Base-by-base conservation (phyloP, 2,113 vertebrate genomes). In the Trichomycterus rosablanca region DNA sequence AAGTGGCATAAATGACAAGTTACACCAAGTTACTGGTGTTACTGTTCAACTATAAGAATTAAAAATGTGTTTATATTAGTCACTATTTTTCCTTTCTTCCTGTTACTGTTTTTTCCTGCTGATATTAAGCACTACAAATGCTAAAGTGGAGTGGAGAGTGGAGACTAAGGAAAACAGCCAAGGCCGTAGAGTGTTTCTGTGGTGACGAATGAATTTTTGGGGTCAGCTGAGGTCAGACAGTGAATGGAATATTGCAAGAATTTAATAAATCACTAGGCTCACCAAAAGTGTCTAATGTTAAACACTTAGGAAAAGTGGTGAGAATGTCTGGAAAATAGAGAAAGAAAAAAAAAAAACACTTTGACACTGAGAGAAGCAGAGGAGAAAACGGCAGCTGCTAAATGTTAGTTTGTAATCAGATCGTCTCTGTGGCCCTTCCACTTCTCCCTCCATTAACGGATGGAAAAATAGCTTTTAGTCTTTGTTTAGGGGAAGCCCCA, bases 341-440 rank as follows among this genome's bases (percentile, higher is more conserved):
- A 30, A 61, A 43, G 23, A 53, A 51, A 40, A n/a, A n/a, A n/a
- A n/a, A n/a, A n/a, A n/a, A n/a, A n/a, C n/a, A n/a, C n/a, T n/a
- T n/a, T n/a, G n/a, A n/a, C 59, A 24, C 19, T 30, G 35, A 48
- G 42, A 53, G 34, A 42, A 46, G 35, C 26, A 35, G 42, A 63
- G 28, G 59, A 56, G 53, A 40, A 46, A 60, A 58, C 59, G 56
- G 70, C 73, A 75, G 70, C 73, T 78, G 76, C 73, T 71, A 59
- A 56, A 61, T 63, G 62, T 78, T 75, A 78, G 73, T 58, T 26
- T 73, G 62, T 60, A 73, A 78, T 73, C 60, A 69, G 49, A 68
- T 66, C 24, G 57, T 64, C 68, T 60, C 59, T 63, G 32, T 46
- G 53, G 66, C 44, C 44, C 57, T 65, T 71, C 39, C 55, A 63